These are phyloP conservation scores for Myripristis murdjan DNA, from an alignment of 2,797 vertebrate species.

Conservation along the genomic window DNA sequence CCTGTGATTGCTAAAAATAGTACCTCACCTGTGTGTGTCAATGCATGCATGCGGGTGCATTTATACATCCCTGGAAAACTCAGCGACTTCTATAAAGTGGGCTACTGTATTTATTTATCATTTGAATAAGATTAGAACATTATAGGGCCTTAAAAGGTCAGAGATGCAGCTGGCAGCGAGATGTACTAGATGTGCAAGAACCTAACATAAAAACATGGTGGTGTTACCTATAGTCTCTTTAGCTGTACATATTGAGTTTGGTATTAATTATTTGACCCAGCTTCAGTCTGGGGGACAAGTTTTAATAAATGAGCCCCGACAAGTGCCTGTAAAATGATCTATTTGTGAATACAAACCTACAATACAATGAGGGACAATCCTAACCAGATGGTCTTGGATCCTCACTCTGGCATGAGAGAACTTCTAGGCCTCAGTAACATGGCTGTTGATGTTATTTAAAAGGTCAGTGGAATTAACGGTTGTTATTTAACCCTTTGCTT, in stretches of 20 bases:
- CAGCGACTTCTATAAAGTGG: too few species aligned
- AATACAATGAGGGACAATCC: constrained; percentile 23
- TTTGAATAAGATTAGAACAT: too few species aligned
- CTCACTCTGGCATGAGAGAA: constrained; percentile 1
- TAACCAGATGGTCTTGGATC: constrained; percentile 39
- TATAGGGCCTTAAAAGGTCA: background rate
- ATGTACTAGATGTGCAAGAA: background rate
- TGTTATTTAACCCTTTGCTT: constrained; percentile 57
- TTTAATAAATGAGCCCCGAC: background rate
- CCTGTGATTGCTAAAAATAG: background rate
- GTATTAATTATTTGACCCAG: background rate
- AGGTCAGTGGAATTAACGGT: constrained; percentile 56
- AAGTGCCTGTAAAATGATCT: constrained; percentile 1
- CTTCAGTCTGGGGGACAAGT: background rate
- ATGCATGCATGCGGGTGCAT: too few species aligned
- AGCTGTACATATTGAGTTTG: background rate
- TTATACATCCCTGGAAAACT: too few species aligned
- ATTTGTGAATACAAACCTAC: constrained; percentile 10
- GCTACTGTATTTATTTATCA: too few species aligned
- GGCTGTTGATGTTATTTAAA: constrained; percentile 52
- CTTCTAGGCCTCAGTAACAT: constrained; percentile 9
- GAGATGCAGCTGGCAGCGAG: background rate
- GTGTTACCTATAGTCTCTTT: background rate
- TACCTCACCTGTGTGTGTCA: background rate
- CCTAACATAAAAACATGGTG: background rate